A percentile compares a stretch with the other conserved stretches of the same genome.
phyloP scores from a whole-genome alignment of 2,888 invertebrate genomes.

The Lithophane socia region DNA sequence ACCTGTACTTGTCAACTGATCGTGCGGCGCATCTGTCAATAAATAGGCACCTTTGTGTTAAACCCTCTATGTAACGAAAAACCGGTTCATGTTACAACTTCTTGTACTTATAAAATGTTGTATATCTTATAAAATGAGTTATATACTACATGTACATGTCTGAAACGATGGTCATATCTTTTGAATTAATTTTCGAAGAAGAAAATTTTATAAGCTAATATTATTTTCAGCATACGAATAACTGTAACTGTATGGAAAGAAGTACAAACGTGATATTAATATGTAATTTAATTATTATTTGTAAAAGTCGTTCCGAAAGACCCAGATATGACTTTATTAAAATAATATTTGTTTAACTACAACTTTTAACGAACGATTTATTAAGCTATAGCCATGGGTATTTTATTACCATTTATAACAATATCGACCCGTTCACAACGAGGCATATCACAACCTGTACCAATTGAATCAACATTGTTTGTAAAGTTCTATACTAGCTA shows the following conservation, averaged over 20 bases:
- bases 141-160: constrained; percentile 67
- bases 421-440: constrained; percentile 90
- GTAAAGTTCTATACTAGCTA: constrained; percentile 90
- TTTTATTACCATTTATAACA: constrained; percentile 90
- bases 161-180: constrained; percentile 70
- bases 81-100: constrained; percentile 55
- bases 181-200: constrained; percentile 77
- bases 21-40: constrained; percentile 66
- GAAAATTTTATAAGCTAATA: constrained; percentile 80
- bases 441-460: constrained; percentile 91
- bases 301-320: constrained; percentile 88
- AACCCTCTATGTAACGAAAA: constrained; percentile 65
- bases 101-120: constrained; percentile 67
- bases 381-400: constrained; percentile 90
- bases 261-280: constrained; percentile 85
- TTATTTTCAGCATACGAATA: constrained; percentile 81
- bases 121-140: constrained; percentile 70
- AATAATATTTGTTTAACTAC: constrained; percentile 89
- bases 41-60: constrained; percentile 68
- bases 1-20: constrained; percentile 69
- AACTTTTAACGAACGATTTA: constrained; percentile 89
- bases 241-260: constrained; percentile 83
- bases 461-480: constrained; percentile 91
- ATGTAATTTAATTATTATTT: constrained; percentile 84
- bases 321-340: constrained; percentile 87